These are phyloP conservation scores for Anoplophora glabripennis DNA, from an alignment of 1,140 invertebrate species.

Conservation along the genomic window DNA sequence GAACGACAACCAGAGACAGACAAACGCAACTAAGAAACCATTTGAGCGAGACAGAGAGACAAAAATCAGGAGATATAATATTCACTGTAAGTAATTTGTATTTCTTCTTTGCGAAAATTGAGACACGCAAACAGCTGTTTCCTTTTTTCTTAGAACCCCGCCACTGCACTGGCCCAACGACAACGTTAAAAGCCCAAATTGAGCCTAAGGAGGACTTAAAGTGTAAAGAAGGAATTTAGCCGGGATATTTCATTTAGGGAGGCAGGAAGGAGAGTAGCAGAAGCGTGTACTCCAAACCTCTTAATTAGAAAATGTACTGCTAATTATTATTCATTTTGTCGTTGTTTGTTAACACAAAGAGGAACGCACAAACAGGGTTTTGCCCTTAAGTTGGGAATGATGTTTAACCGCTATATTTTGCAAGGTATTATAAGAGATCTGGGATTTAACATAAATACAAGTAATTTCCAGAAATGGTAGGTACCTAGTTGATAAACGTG, in stretches of 20 bases:
- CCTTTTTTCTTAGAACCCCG: no score
- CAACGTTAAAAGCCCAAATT: constrained; percentile 30
- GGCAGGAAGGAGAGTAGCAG: constrained; percentile 10
- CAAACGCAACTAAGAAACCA: no score
- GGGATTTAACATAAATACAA: neutral
- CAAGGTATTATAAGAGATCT: neutral
- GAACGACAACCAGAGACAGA: no score
- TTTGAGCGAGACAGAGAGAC: no score
- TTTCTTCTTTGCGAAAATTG: no score
- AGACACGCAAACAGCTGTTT: no score
- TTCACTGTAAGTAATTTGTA: no score
- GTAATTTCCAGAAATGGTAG: neutral
- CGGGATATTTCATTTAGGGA: constrained; percentile 35
- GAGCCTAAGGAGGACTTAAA: constrained; percentile 40
- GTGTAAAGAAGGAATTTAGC: constrained; percentile 38
- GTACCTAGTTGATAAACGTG: neutral
- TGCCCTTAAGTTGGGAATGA: constrained; percentile 3
- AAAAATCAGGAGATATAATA: no score
- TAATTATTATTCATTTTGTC: constrained; percentile 43
- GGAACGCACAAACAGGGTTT: constrained; percentile 21
- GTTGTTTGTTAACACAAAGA: constrained; percentile 28
- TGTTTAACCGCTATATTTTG: neutral
- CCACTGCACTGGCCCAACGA: no score
- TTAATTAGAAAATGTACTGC: constrained; percentile 40
- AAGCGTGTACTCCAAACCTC: constrained; percentile 20